Conservation (phyloP, 2,888 invertebrate genomes). For the Didymodactylos carnosus region DNA sequence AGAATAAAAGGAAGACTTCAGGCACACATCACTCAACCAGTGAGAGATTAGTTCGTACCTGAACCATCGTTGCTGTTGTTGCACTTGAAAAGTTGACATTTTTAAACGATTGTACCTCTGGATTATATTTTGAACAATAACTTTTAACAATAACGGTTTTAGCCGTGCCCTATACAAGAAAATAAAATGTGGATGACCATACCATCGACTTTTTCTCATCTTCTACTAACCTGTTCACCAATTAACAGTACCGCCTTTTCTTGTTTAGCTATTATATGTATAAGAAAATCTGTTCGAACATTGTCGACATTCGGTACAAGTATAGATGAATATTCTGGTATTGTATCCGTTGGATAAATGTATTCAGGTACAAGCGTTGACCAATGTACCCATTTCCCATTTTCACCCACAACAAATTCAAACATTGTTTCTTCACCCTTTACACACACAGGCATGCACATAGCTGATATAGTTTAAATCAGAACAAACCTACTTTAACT, state of each 20-base stretch:
- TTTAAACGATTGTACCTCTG: slow-evolving; percentile 55
- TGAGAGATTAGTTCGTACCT: slow-evolving; percentile 25
- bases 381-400: slow-evolving; percentile 63
- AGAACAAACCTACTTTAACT: slow-evolving; percentile 24
- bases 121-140: slow-evolving; percentile 69
- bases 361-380: slow-evolving; percentile 58
- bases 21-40: too few relatives aligned
- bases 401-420: slow-evolving; percentile 29
- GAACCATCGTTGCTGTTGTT: slow-evolving; percentile 74
- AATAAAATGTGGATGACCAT: neutral
- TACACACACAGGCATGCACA: too few relatives aligned
- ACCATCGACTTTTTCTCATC: too few relatives aligned
- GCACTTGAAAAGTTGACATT: slow-evolving; percentile 90
- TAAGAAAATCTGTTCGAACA: slow-evolving; percentile 31
- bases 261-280: slow-evolving; percentile 31
- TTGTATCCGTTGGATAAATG: slow-evolving; percentile 49
- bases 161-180: slow-evolving; percentile 51
- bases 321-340: slow-evolving; percentile 32
- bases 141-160: slow-evolving; percentile 94
- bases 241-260: slow-evolving; percentile 33
- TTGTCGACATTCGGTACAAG: slow-evolving; percentile 35
- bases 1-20: too few relatives aligned
- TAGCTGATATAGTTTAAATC: too few relatives aligned
- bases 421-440: slow-evolving; percentile 33
- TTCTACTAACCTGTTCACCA: slow-evolving; percentile 27